Evolutionary conservation across 2,797 vertebrate genomes (phyloP).

Genomic region (Triplophysa bombifrons): DNA sequence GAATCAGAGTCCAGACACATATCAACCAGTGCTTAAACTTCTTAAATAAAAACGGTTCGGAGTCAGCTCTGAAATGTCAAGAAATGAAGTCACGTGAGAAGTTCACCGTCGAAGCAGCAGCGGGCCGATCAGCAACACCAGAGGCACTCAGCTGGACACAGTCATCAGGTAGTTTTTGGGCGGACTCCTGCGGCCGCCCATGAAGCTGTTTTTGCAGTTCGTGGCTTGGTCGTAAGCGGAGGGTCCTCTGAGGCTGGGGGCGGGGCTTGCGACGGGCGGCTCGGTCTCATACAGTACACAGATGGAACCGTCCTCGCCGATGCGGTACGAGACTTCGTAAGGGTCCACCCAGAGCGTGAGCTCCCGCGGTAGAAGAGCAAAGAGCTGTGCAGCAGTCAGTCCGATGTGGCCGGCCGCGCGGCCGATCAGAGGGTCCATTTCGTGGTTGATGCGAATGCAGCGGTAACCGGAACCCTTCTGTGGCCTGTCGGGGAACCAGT

Average conservation of each 20-base stretch:
- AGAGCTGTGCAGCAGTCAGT: conserved; percentile 76
- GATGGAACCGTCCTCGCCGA: conserved; percentile 87
- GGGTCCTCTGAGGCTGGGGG: conserved; percentile 37
- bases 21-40: conserved; percentile 51
- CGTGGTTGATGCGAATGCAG: conserved; percentile 86
- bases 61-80: conserved; percentile 18
- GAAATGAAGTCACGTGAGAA: conserved; percentile 34
- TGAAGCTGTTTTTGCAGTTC: conserved; percentile 81
- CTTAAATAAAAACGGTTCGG: conserved; percentile 16
- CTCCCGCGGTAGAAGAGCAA: conserved; percentile 79
- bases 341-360: conserved; percentile 88
- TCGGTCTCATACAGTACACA: conserved; percentile 81
- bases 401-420: conserved; percentile 77
- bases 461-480: conserved; percentile 87
- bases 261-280: conserved; percentile 17
- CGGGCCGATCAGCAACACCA: conserved; percentile 2
- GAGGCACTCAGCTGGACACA: conserved; percentile 76
- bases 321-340: conserved; percentile 85
- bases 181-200: conserved; percentile 73
- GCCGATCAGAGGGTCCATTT: conserved; percentile 85
- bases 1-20: not conserved
- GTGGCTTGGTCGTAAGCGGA: conserved; percentile 68
- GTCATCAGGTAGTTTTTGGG: conserved; percentile 84
- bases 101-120: not conserved
- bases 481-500: conserved; percentile 85